Base-by-base conservation (phyloP, 2,113 vertebrate species). In the Stigmatopora argus region DNA sequence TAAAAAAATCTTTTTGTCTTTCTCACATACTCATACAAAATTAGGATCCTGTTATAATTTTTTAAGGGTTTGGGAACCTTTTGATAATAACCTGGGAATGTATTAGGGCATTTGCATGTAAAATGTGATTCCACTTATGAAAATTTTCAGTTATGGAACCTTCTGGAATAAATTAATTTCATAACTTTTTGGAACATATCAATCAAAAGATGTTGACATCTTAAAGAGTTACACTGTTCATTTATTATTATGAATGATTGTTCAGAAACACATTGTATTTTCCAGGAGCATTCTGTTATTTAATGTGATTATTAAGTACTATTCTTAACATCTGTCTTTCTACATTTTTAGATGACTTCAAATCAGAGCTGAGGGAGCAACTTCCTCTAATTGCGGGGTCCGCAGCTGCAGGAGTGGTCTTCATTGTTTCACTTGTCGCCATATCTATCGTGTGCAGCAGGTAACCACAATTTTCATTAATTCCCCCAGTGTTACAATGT, bases 361-460 rank as follows among this genome's bases (percentile, higher is more conserved):
- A 98, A 88, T 99, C 96, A 0, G 97, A 99, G 87, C 89, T 99
- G 86, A 92, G 96, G 64, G 96, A 98, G 66, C 96, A 98, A 88
- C 89, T 99, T 80, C 97, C 97, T 5, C 81, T 99, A 89, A 98
- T 99, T 0, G 96, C 96, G 0, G 97, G 97, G 9, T 98, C 97
- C 0, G 97, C 95, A 0, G 97, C 97, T 0, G 96, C 97, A 0
- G 97, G 95, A 0, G 93, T 99, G 19, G 97, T 99, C 78, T 99
- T 98, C 69, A 93, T 99, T 0, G 96, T 99, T 63, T 98, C 96
- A 0, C 86, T 99, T 71, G 94, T 98, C 78, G 97, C 96, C 58
- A 96, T 99, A 84, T 97, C 95, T 64, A 96, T 99, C 0, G 95
- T 99, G 68, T 99, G 97, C 86, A 98, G 96, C 93, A 98, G 96